A percentile compares a stretch with the other conserved stretches of the same genome.
phyloP scores from a whole-genome alignment of 2,113 vertebrate genomes.

The Sylvia atricapilla region DNA sequence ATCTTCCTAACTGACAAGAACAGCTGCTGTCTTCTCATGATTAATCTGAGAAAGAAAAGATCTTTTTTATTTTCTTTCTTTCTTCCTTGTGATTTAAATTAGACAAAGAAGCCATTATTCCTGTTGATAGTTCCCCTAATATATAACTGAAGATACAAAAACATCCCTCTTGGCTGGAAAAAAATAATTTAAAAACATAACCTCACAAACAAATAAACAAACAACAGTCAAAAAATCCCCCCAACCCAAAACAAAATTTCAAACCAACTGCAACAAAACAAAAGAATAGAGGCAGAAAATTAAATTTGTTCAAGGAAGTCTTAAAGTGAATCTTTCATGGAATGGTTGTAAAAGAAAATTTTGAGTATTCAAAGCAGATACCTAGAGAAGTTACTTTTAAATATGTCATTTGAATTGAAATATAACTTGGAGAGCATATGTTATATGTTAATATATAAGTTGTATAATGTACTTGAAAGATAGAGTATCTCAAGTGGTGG shows the following conservation, averaged over 20 bases:
- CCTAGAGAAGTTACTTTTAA: background rate
- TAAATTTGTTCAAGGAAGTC: background rate
- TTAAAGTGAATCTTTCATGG: background rate
- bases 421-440: background rate
- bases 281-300: background rate
- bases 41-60: background rate
- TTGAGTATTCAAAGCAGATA: accelerated
- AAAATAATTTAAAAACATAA: background rate
- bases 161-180: background rate
- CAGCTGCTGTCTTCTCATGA: background rate
- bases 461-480: background rate
- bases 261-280: accelerated
- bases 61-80: background rate
- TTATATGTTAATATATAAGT: too few relatives aligned
- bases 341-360: background rate
- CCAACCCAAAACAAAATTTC: background rate
- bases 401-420: background rate
- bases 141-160: background rate
- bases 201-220: background rate
- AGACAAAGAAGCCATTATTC: background rate
- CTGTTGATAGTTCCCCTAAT: background rate
- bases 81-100: background rate
- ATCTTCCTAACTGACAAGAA: background rate
- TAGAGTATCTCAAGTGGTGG: background rate
- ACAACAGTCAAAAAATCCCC: accelerated